Percentiles rank a stretch among this genome's conserved stretches.
These are phyloP conservation scores for Ooceraea biroi DNA, from an alignment of 1,140 invertebrate species.

Conservation along the genomic window DNA sequence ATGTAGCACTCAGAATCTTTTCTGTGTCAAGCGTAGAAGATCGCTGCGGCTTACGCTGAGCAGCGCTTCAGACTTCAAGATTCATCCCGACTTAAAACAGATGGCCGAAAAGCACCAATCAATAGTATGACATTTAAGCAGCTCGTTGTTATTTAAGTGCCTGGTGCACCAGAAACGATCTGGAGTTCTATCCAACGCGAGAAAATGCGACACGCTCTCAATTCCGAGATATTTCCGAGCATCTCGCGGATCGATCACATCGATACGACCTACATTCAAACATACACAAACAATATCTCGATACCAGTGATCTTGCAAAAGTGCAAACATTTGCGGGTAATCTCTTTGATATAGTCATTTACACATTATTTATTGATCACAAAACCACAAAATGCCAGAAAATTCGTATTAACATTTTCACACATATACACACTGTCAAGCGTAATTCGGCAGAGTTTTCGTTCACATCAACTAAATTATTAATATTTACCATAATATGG, in stretches of 20 bases:
- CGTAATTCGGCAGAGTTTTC: too few species aligned
- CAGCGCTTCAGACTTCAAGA: slow-evolving; percentile 14
- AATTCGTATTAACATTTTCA: slow-evolving; percentile 27
- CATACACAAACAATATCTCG: slow-evolving; percentile 22
- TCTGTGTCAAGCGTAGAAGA: slow-evolving; percentile 14
- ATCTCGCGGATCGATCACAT: slow-evolving; percentile 45
- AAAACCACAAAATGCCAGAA: not conserved
- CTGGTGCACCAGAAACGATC: slow-evolving; percentile 22
- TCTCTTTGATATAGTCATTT: not conserved
- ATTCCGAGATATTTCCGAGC: slow-evolving; percentile 51
- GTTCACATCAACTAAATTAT: too few species aligned
- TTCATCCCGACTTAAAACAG: slow-evolving; percentile 28
- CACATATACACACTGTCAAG: too few species aligned
- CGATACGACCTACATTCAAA: slow-evolving; percentile 54
- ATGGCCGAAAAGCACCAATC: slow-evolving; percentile 30
- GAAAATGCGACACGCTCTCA: slow-evolving; percentile 37
- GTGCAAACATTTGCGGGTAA: slow-evolving; percentile 12
- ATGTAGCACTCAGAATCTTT: slow-evolving; percentile 8
- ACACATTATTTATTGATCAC: slow-evolving; percentile 26
- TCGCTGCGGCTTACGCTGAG: slow-evolving; percentile 2
- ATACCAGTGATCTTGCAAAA: slow-evolving; percentile 13
- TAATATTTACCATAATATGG: too few species aligned
- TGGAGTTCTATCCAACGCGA: slow-evolving; percentile 21
- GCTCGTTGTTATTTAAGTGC: slow-evolving; percentile 24
- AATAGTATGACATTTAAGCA: slow-evolving; percentile 50